phyloP scores from a whole-genome alignment of 2,797 vertebrate species.

The Phrynocephalus guinanensis region DNA sequence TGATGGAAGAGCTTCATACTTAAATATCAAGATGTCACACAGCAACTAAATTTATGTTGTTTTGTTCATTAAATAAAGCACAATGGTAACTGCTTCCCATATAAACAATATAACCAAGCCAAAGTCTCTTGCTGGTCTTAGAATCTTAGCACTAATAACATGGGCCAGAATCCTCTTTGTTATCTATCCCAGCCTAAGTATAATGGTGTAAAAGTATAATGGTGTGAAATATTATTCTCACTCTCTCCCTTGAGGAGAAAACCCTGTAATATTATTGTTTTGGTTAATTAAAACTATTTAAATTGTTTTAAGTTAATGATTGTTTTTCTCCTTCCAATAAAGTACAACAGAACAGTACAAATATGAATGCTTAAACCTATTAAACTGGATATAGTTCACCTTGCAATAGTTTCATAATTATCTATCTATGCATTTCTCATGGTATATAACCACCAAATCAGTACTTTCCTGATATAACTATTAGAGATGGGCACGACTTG shows the following conservation, averaged over 20 bases:
- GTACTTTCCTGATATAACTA: too few species aligned
- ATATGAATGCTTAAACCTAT: too few species aligned
- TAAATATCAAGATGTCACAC: not conserved
- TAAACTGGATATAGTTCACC: too few species aligned
- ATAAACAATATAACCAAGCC: not conserved
- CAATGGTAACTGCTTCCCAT: not conserved
- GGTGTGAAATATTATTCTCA: not conserved
- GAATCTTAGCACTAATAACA: not conserved
- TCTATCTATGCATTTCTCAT: too few species aligned
- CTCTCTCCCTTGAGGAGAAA: too few species aligned
- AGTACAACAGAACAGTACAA: too few species aligned
- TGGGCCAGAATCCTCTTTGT: not conserved
- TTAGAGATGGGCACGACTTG: too few species aligned
- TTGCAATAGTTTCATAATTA: too few species aligned
- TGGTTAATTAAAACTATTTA: not conserved
- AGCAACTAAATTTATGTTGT: not conserved
- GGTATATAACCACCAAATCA: too few species aligned
- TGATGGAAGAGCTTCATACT: not conserved
- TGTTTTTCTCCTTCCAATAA: too few species aligned
- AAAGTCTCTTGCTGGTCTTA: not conserved
- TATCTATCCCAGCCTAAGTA: not conserved
- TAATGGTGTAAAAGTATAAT: not conserved
- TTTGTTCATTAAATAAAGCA: not conserved
- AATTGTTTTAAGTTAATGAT: too few species aligned
- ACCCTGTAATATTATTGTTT: not conserved